Percentiles rank a stretch among this genome's conserved stretches.
Evolutionary conservation across 1,140 invertebrate genomes (phyloP).

Genomic region (Drosophila pandora): DNA sequence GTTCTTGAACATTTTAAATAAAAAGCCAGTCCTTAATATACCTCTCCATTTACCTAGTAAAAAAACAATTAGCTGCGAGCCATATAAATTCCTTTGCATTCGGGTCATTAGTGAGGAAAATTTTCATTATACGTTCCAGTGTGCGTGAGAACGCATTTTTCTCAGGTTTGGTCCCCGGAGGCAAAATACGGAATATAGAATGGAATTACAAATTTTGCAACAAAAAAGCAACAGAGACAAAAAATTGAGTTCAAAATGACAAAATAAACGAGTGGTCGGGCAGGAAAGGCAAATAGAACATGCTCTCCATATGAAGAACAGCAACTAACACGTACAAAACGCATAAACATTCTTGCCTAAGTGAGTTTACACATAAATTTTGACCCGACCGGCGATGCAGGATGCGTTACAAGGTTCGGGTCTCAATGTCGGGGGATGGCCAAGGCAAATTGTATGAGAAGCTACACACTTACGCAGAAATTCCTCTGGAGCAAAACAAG

Average conservation of each 20-base stretch:
- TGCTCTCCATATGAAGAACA: conserved; percentile 61
- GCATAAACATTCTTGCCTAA: conserved; percentile 82
- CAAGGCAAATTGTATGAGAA: background rate
- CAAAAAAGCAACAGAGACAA: background rate
- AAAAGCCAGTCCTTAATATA: background rate
- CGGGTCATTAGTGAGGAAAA: conserved; percentile 70
- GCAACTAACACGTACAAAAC: conserved; percentile 78
- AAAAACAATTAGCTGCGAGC: conserved; percentile 56
- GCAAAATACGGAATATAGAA: conserved; percentile 18
- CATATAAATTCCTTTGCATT: conserved; percentile 73
- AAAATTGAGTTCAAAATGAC: conserved; percentile 47
- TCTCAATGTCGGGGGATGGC: conserved; percentile 9
- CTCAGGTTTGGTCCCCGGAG: conserved; percentile 19
- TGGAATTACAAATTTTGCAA: conserved; percentile 43
- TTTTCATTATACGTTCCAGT: conserved; percentile 67
- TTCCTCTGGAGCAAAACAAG: conserved; percentile 20
- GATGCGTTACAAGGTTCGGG: conserved; percentile 47
- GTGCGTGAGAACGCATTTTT: conserved; percentile 34
- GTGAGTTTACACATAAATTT: conserved; percentile 81
- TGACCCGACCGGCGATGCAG: conserved; percentile 65
- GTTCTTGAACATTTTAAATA: no score
- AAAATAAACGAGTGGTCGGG: conserved; percentile 38
- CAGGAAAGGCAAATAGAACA: conserved; percentile 1
- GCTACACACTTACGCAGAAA: conserved; percentile 52
- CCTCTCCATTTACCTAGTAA: background rate